phyloP scores from a whole-genome alignment of 2,888 invertebrate species.

The Cephus sareptanus region DNA sequence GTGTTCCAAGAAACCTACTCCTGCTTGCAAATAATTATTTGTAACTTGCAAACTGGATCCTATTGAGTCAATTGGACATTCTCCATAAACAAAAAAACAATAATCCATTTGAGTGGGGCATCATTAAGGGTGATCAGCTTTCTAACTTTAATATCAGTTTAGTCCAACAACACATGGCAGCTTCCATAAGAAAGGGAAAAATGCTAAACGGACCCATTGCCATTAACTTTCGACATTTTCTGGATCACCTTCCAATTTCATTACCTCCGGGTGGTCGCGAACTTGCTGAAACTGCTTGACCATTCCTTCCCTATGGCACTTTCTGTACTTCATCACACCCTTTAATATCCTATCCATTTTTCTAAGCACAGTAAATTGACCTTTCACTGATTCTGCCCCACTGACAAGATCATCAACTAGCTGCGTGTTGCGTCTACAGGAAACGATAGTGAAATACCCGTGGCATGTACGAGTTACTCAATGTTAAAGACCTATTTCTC shows the following conservation, averaged over 20 bases:
- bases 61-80: background rate
- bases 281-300: constrained; percentile 93
- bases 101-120: background rate
- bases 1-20: background rate
- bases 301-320: constrained; percentile 84
- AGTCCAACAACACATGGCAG: constrained; percentile 6
- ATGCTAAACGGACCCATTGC: background rate
- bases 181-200: background rate
- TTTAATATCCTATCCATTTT: constrained; percentile 87
- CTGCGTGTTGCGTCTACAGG: background rate
- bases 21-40: background rate
- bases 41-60: background rate
- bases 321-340: constrained; percentile 90
- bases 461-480: background rate
- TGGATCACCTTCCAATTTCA: background rate
- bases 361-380: background rate
- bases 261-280: constrained; percentile 86
- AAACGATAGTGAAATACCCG: background rate
- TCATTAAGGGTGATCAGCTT: background rate
- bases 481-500: background rate
- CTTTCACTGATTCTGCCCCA: background rate
- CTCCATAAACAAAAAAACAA: background rate
- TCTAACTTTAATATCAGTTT: background rate
- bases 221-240: background rate
- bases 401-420: background rate